phyloP scores from a whole-genome alignment of 2,797 vertebrate genomes.

The Gobio occitaniae region DNA sequence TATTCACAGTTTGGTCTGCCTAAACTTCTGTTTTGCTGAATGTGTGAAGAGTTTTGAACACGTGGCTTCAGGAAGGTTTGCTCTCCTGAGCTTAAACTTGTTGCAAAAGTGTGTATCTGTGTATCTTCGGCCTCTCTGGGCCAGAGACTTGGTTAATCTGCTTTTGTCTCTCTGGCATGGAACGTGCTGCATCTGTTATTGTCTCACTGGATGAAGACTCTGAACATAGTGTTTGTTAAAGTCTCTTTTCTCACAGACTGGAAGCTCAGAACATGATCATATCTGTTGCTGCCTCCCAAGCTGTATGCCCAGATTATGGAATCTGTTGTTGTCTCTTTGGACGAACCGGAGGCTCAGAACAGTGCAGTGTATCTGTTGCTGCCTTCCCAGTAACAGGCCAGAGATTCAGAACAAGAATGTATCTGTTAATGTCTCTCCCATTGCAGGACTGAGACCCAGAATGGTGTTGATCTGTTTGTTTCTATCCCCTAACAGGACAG shows the following conservation, averaged over 20 bases:
- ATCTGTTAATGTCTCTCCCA: background rate
- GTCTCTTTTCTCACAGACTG: background rate
- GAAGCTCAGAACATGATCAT: background rate
- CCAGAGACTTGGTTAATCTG: no score
- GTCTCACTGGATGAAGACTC: no score
- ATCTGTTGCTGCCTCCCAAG: background rate
- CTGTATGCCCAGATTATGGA: background rate
- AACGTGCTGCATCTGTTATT: no score
- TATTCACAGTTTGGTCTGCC: no score
- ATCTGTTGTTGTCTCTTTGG: background rate
- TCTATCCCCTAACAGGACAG: no score
- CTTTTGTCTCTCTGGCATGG: no score
- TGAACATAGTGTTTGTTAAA: no score
- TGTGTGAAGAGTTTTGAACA: no score
- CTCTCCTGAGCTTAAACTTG: background rate
- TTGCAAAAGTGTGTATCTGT: no score
- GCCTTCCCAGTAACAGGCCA: background rate
- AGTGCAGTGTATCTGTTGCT: background rate
- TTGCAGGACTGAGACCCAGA: background rate
- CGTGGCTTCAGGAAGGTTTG: background rate
- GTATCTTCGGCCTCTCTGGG: no score
- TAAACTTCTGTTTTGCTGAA: no score
- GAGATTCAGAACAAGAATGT: background rate
- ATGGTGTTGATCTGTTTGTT: background rate
- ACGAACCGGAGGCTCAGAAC: background rate